A percentile compares a stretch with the other conserved stretches of the same genome.
phyloP scores from a whole-genome alignment of 2,113 vertebrate genomes.

The Pipra filicauda region DNA sequence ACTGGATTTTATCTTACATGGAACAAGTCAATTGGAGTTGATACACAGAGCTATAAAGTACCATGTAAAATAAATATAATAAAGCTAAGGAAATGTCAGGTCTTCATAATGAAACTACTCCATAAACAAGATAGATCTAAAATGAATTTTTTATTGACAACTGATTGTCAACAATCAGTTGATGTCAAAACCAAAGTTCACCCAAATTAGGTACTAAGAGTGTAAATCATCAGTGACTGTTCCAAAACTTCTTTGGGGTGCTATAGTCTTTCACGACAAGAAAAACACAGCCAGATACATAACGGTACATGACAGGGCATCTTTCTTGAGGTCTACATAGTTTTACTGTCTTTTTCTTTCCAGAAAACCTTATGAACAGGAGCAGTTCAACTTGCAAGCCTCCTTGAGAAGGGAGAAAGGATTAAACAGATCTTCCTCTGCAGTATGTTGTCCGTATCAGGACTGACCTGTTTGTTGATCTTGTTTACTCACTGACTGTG shows the following conservation, averaged over 20 bases:
- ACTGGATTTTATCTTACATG: background rate
- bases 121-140: background rate
- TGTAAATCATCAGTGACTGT: background rate
- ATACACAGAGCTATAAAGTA: background rate
- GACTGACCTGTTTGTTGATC: background rate
- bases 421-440: background rate
- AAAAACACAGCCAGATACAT: background rate
- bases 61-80: background rate
- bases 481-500: background rate
- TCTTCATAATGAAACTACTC: background rate
- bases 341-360: background rate
- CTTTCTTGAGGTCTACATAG: background rate
- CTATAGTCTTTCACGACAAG: background rate
- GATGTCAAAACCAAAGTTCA: background rate
- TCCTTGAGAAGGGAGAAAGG: background rate
- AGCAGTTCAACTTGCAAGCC: background rate
- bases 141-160: background rate
- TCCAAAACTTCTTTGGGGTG: background rate
- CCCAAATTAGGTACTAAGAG: background rate
- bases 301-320: background rate
- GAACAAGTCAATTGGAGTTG: background rate
- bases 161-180: background rate
- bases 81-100: background rate
- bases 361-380: background rate
- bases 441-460: background rate